These are phyloP conservation scores for Xyrauchen texanus DNA, from an alignment of 2,113 vertebrate species.

Conservation along the genomic window DNA sequence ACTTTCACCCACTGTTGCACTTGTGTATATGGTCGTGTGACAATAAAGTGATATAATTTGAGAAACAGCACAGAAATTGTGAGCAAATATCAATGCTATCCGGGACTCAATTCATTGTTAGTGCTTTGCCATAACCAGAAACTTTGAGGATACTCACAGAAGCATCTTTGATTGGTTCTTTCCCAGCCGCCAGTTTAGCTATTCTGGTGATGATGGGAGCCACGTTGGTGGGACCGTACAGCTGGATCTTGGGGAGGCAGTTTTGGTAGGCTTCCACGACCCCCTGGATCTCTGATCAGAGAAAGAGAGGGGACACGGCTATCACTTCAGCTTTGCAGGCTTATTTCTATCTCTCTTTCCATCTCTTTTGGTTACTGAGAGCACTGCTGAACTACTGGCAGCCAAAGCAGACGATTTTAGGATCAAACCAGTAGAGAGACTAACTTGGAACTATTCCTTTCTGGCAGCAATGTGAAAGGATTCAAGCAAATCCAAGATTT, in stretches of 20 bases:
- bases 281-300: conserved; percentile 86
- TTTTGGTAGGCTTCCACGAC: conserved; percentile 95
- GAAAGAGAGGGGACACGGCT: conserved; percentile 36
- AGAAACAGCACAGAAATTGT: no score
- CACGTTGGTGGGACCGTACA: conserved; percentile 94
- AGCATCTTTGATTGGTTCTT: conserved; percentile 85
- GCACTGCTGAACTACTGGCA: conserved; percentile 25
- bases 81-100: no score
- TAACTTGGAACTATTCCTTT: conserved; percentile 1
- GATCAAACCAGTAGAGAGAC: conserved; percentile 13
- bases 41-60: no score
- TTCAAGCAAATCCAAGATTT: conserved; percentile 21
- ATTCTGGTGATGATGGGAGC: conserved; percentile 93
- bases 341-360: conserved; percentile 9
- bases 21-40: no score
- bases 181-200: conserved; percentile 81
- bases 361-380: background rate
- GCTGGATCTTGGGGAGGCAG: conserved; percentile 93
- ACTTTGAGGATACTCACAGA: conserved; percentile 76
- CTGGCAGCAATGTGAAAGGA: conserved; percentile 20
- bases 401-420: conserved; percentile 28
- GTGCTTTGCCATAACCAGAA: background rate
- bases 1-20: no score
- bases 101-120: background rate
- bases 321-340: conserved; percentile 21